Conservation (phyloP, 2,888 invertebrate genomes). For the Dexiosoma caninum region DNA sequence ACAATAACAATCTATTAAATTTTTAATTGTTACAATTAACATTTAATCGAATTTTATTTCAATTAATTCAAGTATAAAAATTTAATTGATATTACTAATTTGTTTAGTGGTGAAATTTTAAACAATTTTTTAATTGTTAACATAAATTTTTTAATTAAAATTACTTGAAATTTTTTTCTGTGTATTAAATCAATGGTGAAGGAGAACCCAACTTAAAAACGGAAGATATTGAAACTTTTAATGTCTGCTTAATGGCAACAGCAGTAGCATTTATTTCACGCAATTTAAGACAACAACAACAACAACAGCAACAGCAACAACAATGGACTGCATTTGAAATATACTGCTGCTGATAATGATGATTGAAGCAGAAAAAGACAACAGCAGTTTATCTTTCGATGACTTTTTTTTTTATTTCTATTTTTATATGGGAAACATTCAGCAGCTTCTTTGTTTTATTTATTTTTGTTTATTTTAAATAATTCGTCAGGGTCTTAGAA, state of each 20-base stretch:
- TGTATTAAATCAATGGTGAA: not conserved
- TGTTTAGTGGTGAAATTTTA: no score
- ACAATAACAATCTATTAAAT: no score
- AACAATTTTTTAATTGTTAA: no score
- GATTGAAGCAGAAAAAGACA: not conserved
- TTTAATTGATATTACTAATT: no score
- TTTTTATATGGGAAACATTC: not conserved
- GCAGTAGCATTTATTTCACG: not conserved
- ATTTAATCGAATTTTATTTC: no score
- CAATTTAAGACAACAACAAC: no score
- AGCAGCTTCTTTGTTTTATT: not conserved
- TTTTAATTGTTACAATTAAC: no score
- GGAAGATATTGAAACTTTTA: not conserved
- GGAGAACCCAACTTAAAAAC: slow-evolving; percentile 4
- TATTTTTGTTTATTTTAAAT: not conserved
- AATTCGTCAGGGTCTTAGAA: slow-evolving; percentile 9
- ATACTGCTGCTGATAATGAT: not conserved
- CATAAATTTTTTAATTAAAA: no score
- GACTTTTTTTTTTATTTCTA: no score
- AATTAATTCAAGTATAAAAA: no score
- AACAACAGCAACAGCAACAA: no score
- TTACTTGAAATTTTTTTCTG: no score
- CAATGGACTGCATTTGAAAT: not conserved
- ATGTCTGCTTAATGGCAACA: not conserved
- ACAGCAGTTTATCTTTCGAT: slow-evolving; percentile 27